Conservation (phyloP, 2,797 vertebrate genomes). For the Chloroceryle inda region DNA sequence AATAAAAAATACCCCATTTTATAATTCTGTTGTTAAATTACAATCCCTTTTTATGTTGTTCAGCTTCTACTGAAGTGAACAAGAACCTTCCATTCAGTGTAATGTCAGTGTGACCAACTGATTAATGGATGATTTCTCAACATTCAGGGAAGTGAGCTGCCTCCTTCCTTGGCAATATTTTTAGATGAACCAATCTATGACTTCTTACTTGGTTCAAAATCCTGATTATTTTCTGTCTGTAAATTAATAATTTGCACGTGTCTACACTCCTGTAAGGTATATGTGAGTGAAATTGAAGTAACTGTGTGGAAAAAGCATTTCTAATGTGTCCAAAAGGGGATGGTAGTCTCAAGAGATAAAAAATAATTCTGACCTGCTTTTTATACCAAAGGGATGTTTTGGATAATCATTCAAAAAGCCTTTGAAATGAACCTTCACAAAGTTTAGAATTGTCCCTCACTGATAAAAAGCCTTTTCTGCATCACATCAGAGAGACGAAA, state of each 20-base stretch:
- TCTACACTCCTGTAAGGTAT: not conserved
- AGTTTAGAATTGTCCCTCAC: conserved; percentile 6
- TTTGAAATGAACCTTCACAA: conserved; percentile 56
- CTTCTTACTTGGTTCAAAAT: not conserved
- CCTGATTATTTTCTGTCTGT: not conserved
- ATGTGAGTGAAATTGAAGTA: not conserved
- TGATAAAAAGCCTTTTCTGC: conserved; percentile 23
- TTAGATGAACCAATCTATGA: not conserved
- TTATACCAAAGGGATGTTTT: conserved; percentile 19
- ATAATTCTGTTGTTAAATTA: not conserved
- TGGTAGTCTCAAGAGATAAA: not conserved
- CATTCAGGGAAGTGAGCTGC: not conserved
- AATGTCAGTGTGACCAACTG: not conserved
- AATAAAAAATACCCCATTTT: not conserved
- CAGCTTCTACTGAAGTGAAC: not conserved
- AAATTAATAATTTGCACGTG: not conserved
- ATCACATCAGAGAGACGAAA: conserved; percentile 52
- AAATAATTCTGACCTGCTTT: conserved; percentile 12
- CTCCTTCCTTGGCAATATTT: not conserved
- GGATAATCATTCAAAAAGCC: conserved; percentile 47
- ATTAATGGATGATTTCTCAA: not conserved
- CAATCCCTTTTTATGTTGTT: not conserved
- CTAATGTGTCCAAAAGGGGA: not conserved
- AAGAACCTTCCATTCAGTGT: not conserved
- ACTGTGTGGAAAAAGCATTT: not conserved